Evolutionary conservation across 1,140 invertebrate genomes (phyloP), one percentile per base, ranked within the genome.

Genomic region (Rhopalosiphum maidis): DNA sequence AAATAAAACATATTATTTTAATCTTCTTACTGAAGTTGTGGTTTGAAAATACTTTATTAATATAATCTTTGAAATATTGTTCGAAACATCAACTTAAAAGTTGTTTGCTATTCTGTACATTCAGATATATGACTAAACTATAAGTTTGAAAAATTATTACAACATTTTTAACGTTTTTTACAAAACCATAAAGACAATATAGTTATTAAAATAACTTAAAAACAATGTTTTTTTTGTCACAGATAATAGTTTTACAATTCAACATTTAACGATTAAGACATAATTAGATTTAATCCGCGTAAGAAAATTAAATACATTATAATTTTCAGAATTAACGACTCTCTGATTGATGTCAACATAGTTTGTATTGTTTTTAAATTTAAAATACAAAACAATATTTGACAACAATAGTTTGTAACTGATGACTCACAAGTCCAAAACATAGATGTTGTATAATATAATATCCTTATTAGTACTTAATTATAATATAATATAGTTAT

Each of bases 1-100:
- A 88, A 35, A 54, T n/a, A 51, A 35, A 54, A 35, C 35, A 88
- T 88, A 88, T 48, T 30, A 88, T 54, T 88, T 88, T 88, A 88
- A 88, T 88, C 30, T 22, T 54, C 30, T 88, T 54, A 88, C n/a
- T 77, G 30, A n/a, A 88, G 46, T 22, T n/a, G 22, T n/a, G 21
- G 8, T 88, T 86, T 86, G 2, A 46, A 46, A 88, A 88, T 88
- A 88, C 2, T 51, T 18, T 46, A 43, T 46, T 86, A 30, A 18
- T 46, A 86, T 85, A 43, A 25, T 41, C 43, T 15, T 86, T 30
- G 15, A 85, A 86, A 86, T 86, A 46, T 86, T 86, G 23, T 86
- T 85, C 9, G 4, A 85, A 85, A 85, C 41, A 41, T 9, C 21
- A 25, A 21, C 37, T 48, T 48, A 46, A 87, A 85, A n/a, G 41